Percentiles rank a stretch among this genome's conserved stretches.
Evolutionary conservation across 2,113 vertebrate genomes (phyloP).

Genomic region (Phycodurus eques): DNA sequence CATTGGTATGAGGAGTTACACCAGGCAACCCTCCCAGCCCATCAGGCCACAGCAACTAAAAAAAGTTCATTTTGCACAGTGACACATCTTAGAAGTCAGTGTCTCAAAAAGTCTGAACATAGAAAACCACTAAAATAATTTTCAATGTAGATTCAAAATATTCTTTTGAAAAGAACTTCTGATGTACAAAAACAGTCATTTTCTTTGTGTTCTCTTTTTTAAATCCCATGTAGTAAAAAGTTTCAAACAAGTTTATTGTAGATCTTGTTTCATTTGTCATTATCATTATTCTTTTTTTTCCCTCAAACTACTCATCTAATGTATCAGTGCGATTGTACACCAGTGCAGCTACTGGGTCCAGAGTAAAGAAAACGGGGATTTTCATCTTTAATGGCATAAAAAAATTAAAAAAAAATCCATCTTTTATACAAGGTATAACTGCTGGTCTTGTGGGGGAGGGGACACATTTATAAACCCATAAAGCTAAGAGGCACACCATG

Average conservation of each 20-base stretch:
- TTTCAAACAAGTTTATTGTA: conserved; percentile 86
- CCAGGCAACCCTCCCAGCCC: conserved; percentile 85
- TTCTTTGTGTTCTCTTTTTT: conserved; percentile 61
- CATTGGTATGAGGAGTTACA: conserved; percentile 77
- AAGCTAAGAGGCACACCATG: conserved; percentile 98
- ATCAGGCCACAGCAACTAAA: conserved; percentile 76
- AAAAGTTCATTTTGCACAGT: conserved; percentile 82
- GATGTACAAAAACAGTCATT: conserved; percentile 97
- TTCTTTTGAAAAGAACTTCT: conserved; percentile 93
- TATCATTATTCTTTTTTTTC: conserved; percentile 60
- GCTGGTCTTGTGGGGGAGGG: conserved; percentile 88
- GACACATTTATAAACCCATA: conserved; percentile 96
- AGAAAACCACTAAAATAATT: conserved; percentile 99
- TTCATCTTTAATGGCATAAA: conserved; percentile 90
- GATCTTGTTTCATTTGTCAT: conserved; percentile 76
- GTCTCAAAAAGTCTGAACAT: conserved; percentile 81
- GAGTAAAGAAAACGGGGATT: conserved; percentile 91
- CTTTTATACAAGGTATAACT: conserved; percentile 99
- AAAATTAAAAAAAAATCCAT: conserved; percentile 83
- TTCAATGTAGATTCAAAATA: conserved; percentile 99
- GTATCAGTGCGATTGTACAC: conserved; percentile 96
- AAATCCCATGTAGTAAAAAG: conserved; percentile 82
- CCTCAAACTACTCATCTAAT: conserved; percentile 49
- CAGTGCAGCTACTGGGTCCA: conserved; percentile 96
- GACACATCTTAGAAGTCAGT: conserved; percentile 81